Evolutionary conservation across 1,140 invertebrate genomes (phyloP).

Genomic region (Drosophila pruinosa): DNA sequence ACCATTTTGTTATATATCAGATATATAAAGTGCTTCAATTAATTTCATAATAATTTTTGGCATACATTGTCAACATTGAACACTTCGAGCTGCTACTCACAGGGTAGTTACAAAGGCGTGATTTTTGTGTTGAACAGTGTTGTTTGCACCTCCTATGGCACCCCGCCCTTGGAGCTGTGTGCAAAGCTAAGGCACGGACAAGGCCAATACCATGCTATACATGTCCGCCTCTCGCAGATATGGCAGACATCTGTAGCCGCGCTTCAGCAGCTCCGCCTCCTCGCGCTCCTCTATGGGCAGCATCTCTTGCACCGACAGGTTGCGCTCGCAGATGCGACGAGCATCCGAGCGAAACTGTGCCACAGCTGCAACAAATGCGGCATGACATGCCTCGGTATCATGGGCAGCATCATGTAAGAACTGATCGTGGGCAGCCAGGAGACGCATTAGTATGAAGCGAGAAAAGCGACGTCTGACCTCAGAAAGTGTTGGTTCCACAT

Average conservation of each 20-base stretch:
- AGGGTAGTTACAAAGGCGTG: conserved; percentile 65
- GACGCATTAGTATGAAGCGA: conserved; percentile 54
- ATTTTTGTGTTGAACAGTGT: conserved; percentile 35
- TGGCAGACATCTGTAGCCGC: conserved; percentile 34
- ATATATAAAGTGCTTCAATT: no score
- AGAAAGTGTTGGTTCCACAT: conserved; percentile 13
- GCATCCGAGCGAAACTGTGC: conserved; percentile 43
- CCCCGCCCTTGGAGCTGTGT: not conserved
- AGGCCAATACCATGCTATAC: conserved; percentile 35
- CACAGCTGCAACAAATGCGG: conserved; percentile 17
- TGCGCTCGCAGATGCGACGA: conserved; percentile 47
- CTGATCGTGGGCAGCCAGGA: conserved; percentile 35
- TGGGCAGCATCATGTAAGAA: not conserved
- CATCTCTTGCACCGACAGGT: conserved; percentile 32
- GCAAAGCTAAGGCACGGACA: not conserved
- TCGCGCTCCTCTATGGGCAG: conserved; percentile 20
- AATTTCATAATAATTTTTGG: no score
- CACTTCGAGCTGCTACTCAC: no score
- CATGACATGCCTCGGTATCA: not conserved
- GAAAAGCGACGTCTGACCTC: conserved; percentile 38
- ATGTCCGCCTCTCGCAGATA: conserved; percentile 45
- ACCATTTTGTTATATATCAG: no score
- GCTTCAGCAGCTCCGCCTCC: conserved; percentile 30
- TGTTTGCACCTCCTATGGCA: no score
- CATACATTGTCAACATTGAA: no score